Conservation (phyloP, 1,140 invertebrate genomes). For the Diorhabda elongata region DNA sequence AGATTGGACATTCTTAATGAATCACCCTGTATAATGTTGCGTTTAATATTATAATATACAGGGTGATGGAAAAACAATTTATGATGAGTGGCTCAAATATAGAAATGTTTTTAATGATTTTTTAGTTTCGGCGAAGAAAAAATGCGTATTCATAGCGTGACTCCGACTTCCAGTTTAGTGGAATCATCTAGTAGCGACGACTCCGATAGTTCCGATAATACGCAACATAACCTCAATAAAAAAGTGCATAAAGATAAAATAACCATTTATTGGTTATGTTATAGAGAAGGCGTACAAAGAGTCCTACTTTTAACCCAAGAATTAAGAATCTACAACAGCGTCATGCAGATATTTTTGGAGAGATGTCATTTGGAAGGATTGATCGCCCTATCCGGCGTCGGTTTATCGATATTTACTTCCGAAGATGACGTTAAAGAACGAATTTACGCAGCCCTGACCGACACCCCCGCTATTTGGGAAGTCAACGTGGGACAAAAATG, state of each 20-base stretch:
- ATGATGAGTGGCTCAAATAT: too few species aligned
- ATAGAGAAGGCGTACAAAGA: constrained; percentile 69
- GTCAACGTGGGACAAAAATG: constrained; percentile 71
- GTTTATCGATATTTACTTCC: constrained; percentile 60
- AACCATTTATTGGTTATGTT: constrained; percentile 77
- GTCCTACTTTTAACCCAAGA: constrained; percentile 79
- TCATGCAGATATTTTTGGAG: constrained; percentile 67
- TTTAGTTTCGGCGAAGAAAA: constrained; percentile 65
- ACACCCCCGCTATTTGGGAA: constrained; percentile 74
- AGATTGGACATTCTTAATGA: too few species aligned
- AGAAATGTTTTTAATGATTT: constrained; percentile 11
- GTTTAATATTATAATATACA: too few species aligned
- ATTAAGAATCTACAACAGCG: constrained; percentile 65
- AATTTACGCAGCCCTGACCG: constrained; percentile 55
- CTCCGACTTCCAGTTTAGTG: constrained; percentile 43
- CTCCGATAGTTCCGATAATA: constrained; percentile 51
- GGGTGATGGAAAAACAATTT: too few species aligned
- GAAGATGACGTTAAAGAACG: constrained; percentile 41
- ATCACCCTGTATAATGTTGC: too few species aligned
- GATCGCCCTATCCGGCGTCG: constrained; percentile 65
- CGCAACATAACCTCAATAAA: constrained; percentile 46
- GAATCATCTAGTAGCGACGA: constrained; percentile 52
- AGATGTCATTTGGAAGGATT: constrained; percentile 65
- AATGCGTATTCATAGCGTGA: constrained; percentile 64
- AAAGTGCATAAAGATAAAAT: constrained; percentile 56